Evolutionary conservation across 2,113 vertebrate species (phyloP), one percentile per base, ranked within the genome.

Genomic region (Ailuropoda melanoleuca): DNA sequence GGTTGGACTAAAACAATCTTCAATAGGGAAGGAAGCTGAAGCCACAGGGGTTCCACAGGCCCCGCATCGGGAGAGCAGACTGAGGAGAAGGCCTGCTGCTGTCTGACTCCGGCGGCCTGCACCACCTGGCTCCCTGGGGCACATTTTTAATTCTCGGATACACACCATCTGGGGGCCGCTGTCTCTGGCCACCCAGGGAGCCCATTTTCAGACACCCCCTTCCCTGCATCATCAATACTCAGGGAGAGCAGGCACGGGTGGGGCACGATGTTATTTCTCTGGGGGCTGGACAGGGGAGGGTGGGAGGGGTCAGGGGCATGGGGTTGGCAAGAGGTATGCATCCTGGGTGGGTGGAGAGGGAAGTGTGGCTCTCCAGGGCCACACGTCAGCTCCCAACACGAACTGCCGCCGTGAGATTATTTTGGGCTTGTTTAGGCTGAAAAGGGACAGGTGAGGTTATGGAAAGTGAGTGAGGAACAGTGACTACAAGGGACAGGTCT

Each of bases 371-470:
- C 95, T 97, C 97, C 89, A 94, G 90, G 97, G 97, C 72, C 98
- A 81, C 3, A 97, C 70, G 62, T 98, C 97, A 55, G 97, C 97
- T 97, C 98, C 98, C 98, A 98, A 96, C 26, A 98, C 94, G 96
- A 97, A 98, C 9, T 98, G 95, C 56, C 83, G 13, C 62, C 2
- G 1, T 64, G 29, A 98, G 97, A 97, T 97, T 39, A 97, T 96
- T 97, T 97, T 90, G 74, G 75, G 95, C 90, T 98, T 97, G 78
- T 97, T 96, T 93, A 98, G 95, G 98, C 97, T 98, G 97, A 75
- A 97, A 98, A 98, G 97, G 87, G 98, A 98, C 46, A 93, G 94
- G 92, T 88, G 92, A 34, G 5, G 29, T 95, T 53, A 97, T 68
- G 89, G 64, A 96, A 62, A 80, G 78, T 97, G 96, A 97, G 62